Evolutionary conservation across 2,888 invertebrate species (phyloP).

Genomic region (Nematopogon swammerdamellus): DNA sequence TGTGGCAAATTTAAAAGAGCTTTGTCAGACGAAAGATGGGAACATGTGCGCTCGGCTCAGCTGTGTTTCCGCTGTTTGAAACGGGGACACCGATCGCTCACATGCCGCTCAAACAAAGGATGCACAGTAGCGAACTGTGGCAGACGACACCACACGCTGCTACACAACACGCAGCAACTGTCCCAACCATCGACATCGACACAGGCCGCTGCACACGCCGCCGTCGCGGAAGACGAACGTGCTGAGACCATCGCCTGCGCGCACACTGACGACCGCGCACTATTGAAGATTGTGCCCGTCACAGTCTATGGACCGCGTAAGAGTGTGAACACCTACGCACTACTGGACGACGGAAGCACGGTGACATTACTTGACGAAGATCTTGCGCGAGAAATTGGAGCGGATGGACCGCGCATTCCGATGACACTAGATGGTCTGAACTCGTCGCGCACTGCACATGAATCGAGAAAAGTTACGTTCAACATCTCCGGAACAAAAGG

Average conservation of each 20-base stretch:
- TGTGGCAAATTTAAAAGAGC: not conserved
- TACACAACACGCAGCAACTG: slow-evolving; percentile 2
- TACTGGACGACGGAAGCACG: not conserved
- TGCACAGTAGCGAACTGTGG: slow-evolving; percentile 5
- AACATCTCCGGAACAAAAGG: too few species aligned
- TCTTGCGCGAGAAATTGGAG: not conserved
- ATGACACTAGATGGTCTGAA: not conserved
- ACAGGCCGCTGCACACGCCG: not conserved
- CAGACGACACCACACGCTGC: slow-evolving; percentile 4
- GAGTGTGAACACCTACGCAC: not conserved
- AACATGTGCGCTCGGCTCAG: too few species aligned
- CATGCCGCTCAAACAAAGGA: slow-evolving; percentile 1
- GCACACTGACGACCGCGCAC: not conserved
- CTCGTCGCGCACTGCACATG: too few species aligned
- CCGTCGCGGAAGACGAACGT: not conserved
- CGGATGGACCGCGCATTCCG: not conserved
- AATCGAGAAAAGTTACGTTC: too few species aligned
- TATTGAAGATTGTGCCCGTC: not conserved
- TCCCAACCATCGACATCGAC: not conserved
- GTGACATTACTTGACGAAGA: not conserved
- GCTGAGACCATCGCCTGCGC: not conserved
- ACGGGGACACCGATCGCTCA: not conserved
- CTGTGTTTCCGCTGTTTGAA: slow-evolving; percentile 7
- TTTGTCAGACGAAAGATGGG: not conserved
- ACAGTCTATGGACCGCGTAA: not conserved